Evolutionary conservation across 2,888 invertebrate species (phyloP).

Genomic region (Nymphalis c-album): DNA sequence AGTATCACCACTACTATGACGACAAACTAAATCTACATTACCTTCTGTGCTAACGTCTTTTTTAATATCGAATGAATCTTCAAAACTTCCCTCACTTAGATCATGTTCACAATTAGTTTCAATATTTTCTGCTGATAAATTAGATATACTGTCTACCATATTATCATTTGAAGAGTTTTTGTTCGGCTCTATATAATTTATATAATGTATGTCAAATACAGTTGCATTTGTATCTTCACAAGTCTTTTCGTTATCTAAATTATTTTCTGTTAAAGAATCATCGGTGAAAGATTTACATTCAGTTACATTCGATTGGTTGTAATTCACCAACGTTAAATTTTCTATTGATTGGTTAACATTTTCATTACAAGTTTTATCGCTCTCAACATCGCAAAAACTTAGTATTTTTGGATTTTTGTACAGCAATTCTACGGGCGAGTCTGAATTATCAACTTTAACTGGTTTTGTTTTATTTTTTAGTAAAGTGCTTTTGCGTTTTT

Average conservation of each 20-base stretch:
- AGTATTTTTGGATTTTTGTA: slow-evolving; percentile 66
- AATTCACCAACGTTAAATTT: slow-evolving; percentile 41
- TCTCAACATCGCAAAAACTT: slow-evolving; percentile 53
- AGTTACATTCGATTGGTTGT: slow-evolving; percentile 39
- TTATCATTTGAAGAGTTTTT: slow-evolving; percentile 39
- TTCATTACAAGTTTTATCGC: slow-evolving; percentile 42
- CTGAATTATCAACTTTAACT: slow-evolving; percentile 21
- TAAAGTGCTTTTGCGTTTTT: slow-evolving; percentile 40
- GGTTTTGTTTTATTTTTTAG: slow-evolving; percentile 21
- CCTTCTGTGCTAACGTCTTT: slow-evolving; percentile 45
- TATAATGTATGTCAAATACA: slow-evolving; percentile 1
- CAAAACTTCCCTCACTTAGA: slow-evolving; percentile 54
- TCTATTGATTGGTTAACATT: slow-evolving; percentile 45
- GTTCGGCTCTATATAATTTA: background rate
- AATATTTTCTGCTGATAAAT: slow-evolving; percentile 57
- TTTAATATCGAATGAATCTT: slow-evolving; percentile 56
- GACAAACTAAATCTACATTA: slow-evolving; percentile 50
- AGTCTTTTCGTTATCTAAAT: slow-evolving; percentile 1
- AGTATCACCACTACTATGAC: slow-evolving; percentile 72
- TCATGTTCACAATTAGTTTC: slow-evolving; percentile 62
- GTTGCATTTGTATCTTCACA: background rate
- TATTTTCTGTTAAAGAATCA: slow-evolving; percentile 4
- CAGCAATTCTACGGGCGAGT: slow-evolving; percentile 59
- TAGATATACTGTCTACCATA: slow-evolving; percentile 42
- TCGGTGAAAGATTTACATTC: slow-evolving; percentile 41